Base-by-base conservation (phyloP, 1,140 invertebrate species). In the Caenorhabditis brenneri region DNA sequence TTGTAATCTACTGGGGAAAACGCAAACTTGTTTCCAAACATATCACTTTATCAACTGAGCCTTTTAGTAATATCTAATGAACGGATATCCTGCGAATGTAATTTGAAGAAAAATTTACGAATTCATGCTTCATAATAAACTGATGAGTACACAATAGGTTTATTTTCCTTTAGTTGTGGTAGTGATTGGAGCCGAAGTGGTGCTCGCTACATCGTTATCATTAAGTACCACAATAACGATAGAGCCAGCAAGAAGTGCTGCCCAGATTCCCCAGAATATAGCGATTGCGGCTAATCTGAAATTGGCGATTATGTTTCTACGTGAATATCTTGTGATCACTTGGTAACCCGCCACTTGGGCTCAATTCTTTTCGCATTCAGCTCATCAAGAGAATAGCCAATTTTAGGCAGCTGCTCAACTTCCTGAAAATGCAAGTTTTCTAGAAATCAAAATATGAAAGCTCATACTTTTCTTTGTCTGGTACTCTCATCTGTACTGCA, bases 181-280 rank as follows among this genome's bases (percentile, higher is more conserved):
- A 0, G 65, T 79, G n/a, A 39, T 60, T 46, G 78, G 78, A 48
- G 74, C 74, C 2, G 58, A n/a, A 24, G 58, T 83, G 9, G 82
- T 83, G 39, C 58, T 31, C 48, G 65, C 46, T 10, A 74, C 33
- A n/a, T 83, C 29, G 22, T 49, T n/a, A 79, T 83, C 49, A 24
- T 83, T 83, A 22, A 83, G 51, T 27, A 83, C 74, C n/a, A 83
- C 49, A 42, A 83, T 83, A 27, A 65, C 27, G 29, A 69, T 83
- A 10, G 82, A 55, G 15, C 82, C 82, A 27, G 82, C 69, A 39
- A 83, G 53, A 3, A 83, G 48, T 22, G 58, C 82, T 33, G 36
- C 82, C 69, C 78, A 83, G 24, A 83, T 58, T 19, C 27, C 39
- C 82, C 82, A 83, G 39, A 55, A 83, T 36, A 79, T 3, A 24